Evolutionary conservation across 2,888 invertebrate genomes (phyloP), one percentile per base, ranked within the genome.

Genomic region (Alviniconcha strummeri): DNA sequence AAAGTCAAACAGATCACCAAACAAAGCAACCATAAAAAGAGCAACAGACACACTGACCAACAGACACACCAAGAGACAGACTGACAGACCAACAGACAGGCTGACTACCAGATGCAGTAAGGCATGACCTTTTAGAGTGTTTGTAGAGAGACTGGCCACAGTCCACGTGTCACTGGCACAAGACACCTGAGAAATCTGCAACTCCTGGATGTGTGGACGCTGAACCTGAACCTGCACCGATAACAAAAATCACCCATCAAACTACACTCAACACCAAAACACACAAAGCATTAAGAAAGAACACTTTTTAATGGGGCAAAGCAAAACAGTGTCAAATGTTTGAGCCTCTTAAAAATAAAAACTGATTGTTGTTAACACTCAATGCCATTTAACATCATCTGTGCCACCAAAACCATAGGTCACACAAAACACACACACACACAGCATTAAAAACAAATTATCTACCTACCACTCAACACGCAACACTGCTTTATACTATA

Each of bases 121-220:
- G n/a, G 55, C n/a, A 6, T 82, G 67, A 89, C 88, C 89, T 85
- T 88, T 87, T 36, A 89, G 81, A 15, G 85, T 74, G 56, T 84
- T 85, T 52, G 89, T 87, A 60, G 89, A 89, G 64, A 92, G 87
- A 84, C 89, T 89, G 79, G 89, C 84, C 56, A 92, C 84, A 60
- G 90, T 90, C 93, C 93, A 93, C 56, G 85, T 82, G 80, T 88
- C 88, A 88, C 93, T 93, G 60, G 92, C 92, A 89, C 92, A 92
- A 5, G 93, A 93, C 81, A 93, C 91, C 87, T 93, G 93, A 36
- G 89, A 87, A 80, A 93, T 87, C 83, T 90, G 90, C 57, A 93
- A 86, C 87, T 92, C 92, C 81, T 91, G 88, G 7, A 91, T 89
- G 82, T 90, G 89, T 1, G 90, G 88, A 71, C 90, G 87, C 76